Base-by-base conservation (phyloP, 53 echinoderm and acorn worm genomes). In the Zoroaster sp. region DNA sequence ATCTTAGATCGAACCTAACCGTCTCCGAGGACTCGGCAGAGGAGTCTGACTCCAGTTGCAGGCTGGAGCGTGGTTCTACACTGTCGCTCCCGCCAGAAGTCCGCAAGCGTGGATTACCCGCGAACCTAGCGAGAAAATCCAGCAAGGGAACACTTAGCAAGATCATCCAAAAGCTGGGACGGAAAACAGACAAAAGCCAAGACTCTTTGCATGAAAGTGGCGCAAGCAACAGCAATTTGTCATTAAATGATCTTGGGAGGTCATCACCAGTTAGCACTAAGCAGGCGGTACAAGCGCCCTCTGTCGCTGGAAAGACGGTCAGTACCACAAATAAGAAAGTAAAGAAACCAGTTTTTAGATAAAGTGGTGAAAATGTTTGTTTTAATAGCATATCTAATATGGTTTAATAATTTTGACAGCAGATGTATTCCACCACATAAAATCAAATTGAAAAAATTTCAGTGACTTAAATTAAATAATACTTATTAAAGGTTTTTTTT, bases 31-130 rank as follows among this genome's bases (percentile, higher is more conserved):
- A 85, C 85, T 70, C 85, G 4, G 47, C 70, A 7, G 46, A 70
- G 15, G 80, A 88, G 73, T 44, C 90, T 18, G 66, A 72, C 74
- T 73, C 73, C 0, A 55, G 42, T 23, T 23, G 73, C 43, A 36
- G 73, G 5, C 55, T 89, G 14, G 70, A 40, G 21, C 71, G 90
- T n/a, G 80, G 73, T 4, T 59, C 92, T 0, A 80, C 88, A 6
- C 43, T 77, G 49, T 91, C 92, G 72, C 87, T 91, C 39, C 92
- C 92, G 13, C 92, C 92, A 36, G 87, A 78, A n/a, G 77, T 72
- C 44, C 87, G 92, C 25, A 87, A 80, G 55, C 80, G 80, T 25
- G 88, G 92, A 13, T n/a, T 72, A 20, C 78, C 87, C 3, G 72
- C 87, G 65, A 67, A 81, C 42, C 59, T 34, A 17, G 32, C 65